Evolutionary conservation across 2,888 invertebrate genomes (phyloP).

Genomic region (Meloe dianella): DNA sequence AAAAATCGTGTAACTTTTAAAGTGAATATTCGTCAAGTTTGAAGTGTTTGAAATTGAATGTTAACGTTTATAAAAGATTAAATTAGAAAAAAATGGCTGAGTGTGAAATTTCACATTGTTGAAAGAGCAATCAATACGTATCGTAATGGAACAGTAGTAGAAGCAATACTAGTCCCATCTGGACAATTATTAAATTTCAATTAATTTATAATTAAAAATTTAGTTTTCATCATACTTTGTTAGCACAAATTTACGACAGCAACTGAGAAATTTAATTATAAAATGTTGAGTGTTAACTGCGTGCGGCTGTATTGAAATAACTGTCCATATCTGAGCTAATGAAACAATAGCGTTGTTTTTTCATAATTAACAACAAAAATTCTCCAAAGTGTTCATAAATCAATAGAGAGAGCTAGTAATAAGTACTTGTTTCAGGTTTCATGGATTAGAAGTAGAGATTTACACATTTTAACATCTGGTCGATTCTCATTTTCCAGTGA

Average conservation of each 20-base stretch:
- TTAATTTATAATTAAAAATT: conserved; percentile 35
- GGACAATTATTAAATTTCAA: conserved; percentile 33
- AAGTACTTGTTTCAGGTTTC: conserved; percentile 66
- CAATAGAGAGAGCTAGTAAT: background rate
- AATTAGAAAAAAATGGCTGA: background rate
- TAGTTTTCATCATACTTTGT: conserved; percentile 29
- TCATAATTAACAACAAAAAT: background rate
- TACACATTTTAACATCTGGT: conserved; percentile 73
- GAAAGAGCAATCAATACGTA: conserved; percentile 21
- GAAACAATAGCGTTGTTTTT: conserved; percentile 5
- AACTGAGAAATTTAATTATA: conserved; percentile 25
- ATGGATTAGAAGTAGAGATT: conserved; percentile 74
- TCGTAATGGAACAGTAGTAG: conserved; percentile 20
- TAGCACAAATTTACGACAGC: conserved; percentile 20
- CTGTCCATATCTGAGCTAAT: background rate
- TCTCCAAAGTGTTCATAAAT: background rate
- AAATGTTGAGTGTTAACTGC: conserved; percentile 7
- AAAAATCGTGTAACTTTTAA: background rate
- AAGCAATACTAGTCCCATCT: background rate
- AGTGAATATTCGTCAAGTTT: background rate
- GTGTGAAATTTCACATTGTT: conserved; percentile 16
- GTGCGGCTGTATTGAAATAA: background rate
- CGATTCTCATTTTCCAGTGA: conserved; percentile 72
- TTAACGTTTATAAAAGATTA: background rate
- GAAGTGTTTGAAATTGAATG: background rate